Evolutionary conservation across 53 echinoderm and acorn worm genomes (phyloP).

Genomic region (Stichopus horrens): DNA sequence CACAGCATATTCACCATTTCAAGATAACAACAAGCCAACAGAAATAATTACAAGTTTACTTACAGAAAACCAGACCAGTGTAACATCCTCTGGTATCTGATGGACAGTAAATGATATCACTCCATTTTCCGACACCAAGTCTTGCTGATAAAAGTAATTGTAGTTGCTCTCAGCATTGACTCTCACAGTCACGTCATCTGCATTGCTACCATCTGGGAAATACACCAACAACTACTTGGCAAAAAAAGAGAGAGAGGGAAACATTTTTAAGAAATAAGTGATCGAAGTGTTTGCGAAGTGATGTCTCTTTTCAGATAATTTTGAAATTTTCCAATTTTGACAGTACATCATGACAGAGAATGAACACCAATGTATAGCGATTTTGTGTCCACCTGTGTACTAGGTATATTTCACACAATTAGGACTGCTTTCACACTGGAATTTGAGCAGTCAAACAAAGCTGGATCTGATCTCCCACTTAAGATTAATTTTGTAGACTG

Average conservation of each 20-base stretch:
- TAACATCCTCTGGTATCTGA: slow-evolving; percentile 20
- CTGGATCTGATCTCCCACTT: too few relatives aligned
- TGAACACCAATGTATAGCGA: too few relatives aligned
- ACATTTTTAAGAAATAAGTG: background rate
- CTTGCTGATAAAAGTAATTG: slow-evolving; percentile 59
- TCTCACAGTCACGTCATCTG: slow-evolving; percentile 68
- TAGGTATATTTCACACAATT: too few relatives aligned
- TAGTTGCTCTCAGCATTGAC: slow-evolving; percentile 67
- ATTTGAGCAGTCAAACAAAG: too few relatives aligned
- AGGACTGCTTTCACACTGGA: too few relatives aligned
- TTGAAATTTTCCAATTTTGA: too few relatives aligned
- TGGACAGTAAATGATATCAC: slow-evolving; percentile 67
- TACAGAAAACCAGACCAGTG: slow-evolving; percentile 78
- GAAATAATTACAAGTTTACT: slow-evolving; percentile 49
- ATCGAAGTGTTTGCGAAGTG: too few relatives aligned
- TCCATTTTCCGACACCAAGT: slow-evolving; percentile 69
- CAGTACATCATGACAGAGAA: too few relatives aligned
- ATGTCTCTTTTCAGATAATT: too few relatives aligned
- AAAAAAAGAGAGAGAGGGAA: background rate
- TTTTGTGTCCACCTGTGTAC: too few relatives aligned
- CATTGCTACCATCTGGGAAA: slow-evolving; percentile 84
- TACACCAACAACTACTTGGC: slow-evolving; percentile 57
- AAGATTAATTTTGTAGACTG: too few relatives aligned
- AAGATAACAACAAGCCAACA: background rate
- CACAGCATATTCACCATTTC: too few relatives aligned